A percentile compares a stretch with the other conserved stretches of the same genome.
These are phyloP conservation scores for Nudaria mundana DNA, from an alignment of 2,888 invertebrate species.

Conservation along the genomic window DNA sequence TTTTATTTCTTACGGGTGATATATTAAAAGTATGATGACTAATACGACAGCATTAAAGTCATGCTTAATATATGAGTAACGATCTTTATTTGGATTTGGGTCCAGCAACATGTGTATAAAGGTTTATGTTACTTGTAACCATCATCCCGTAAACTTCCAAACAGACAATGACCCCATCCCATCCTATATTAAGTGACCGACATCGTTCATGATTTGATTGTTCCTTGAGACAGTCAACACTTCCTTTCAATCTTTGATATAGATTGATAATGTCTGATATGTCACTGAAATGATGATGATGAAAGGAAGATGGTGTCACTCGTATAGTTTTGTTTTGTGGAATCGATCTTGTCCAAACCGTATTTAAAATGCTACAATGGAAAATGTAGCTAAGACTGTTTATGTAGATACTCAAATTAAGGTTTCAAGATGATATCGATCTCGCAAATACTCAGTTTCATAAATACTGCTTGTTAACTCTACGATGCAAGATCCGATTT, in stretches of 20 bases:
- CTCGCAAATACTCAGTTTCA: too few relatives aligned
- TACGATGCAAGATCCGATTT: too few relatives aligned
- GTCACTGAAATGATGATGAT: too few relatives aligned
- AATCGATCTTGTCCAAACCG: too few relatives aligned
- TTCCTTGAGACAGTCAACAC: slow-evolving; percentile 57
- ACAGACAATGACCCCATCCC: slow-evolving; percentile 62
- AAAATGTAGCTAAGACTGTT: too few relatives aligned
- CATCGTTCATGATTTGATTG: slow-evolving; percentile 73
- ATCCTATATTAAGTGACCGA: slow-evolving; percentile 62
- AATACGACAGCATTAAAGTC: slow-evolving; percentile 18
- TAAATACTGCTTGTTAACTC: too few relatives aligned
- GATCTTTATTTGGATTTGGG: slow-evolving; percentile 22
- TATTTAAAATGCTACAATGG: too few relatives aligned
- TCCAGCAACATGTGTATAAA: slow-evolving; percentile 33
- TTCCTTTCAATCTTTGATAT: slow-evolving; percentile 55
- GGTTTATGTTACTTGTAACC: slow-evolving; percentile 38
- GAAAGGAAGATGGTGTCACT: too few relatives aligned
- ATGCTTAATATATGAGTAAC: slow-evolving; percentile 14
- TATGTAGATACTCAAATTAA: too few relatives aligned
- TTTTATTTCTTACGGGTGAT: slow-evolving; percentile 3
- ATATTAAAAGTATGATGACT: slow-evolving; percentile 13
- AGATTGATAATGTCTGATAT: too few relatives aligned
- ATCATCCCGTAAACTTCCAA: slow-evolving; percentile 55
- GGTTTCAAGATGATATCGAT: too few relatives aligned
- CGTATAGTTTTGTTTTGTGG: too few relatives aligned